Conservation (phyloP, 2,113 vertebrate species). For the Carassius carassius region DNA sequence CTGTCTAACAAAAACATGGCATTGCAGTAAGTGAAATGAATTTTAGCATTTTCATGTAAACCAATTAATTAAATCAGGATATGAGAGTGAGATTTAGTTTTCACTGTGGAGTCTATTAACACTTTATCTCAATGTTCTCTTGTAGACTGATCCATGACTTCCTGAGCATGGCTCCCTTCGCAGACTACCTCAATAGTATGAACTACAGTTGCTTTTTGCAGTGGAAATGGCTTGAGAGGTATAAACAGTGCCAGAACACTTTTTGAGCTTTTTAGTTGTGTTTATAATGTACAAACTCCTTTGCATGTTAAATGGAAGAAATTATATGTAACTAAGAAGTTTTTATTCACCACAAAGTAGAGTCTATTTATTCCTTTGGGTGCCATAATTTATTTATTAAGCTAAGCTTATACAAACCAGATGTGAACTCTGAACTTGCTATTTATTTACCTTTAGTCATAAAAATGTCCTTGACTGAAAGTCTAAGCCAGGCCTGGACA, state of each 20-base stretch:
- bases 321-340: constrained; percentile 7
- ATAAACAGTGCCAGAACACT: constrained; percentile 24
- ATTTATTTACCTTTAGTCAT: constrained; percentile 49
- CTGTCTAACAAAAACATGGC: not conserved
- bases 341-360: not conserved
- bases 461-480: constrained; percentile 40
- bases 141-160: constrained; percentile 93
- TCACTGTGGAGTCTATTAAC: not conserved
- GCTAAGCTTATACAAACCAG: constrained; percentile 44
- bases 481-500: not conserved
- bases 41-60: not conserved
- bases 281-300: not conserved
- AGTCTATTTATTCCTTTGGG: constrained; percentile 33
- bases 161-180: constrained; percentile 92
- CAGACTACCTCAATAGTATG: constrained; percentile 96
- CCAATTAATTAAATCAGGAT: not conserved
- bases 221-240: constrained; percentile 99
- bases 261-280: not conserved
- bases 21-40: not conserved
- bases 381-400: constrained; percentile 42
- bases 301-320: not conserved
- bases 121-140: constrained; percentile 1
- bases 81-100: not conserved
- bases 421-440: constrained; percentile 44
- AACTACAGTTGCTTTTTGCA: constrained; percentile 97